Percentiles rank a stretch among this genome's conserved stretches.
phyloP scores from a whole-genome alignment of 2,113 vertebrate species.

The Periophthalmus modestus region DNA sequence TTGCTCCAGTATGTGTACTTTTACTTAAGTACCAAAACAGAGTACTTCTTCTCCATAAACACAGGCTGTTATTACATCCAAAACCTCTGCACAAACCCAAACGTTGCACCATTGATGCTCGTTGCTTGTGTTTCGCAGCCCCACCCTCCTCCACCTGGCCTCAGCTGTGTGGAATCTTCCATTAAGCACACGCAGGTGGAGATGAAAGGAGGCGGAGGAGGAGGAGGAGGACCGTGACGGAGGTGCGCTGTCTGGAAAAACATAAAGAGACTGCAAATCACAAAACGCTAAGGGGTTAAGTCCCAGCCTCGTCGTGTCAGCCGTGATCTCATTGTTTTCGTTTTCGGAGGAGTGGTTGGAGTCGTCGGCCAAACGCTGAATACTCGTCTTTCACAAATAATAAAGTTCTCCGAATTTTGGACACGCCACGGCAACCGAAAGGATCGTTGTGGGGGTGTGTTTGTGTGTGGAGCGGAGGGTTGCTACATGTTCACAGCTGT shows the following conservation, averaged over 20 bases:
- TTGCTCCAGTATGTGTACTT: too few relatives aligned
- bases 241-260: slow-evolving; percentile 4
- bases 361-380: slow-evolving; percentile 51
- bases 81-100: background rate
- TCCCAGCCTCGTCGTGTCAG: slow-evolving; percentile 36
- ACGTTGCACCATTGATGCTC: slow-evolving; percentile 3
- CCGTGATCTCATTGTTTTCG: slow-evolving; percentile 62
- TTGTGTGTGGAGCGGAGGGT: slow-evolving; percentile 40
- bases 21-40: too few relatives aligned
- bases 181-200: slow-evolving; percentile 46
- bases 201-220: slow-evolving; percentile 40
- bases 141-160: slow-evolving; percentile 57
- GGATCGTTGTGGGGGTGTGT: slow-evolving; percentile 31
- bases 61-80: background rate
- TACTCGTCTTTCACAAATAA: slow-evolving; percentile 41
- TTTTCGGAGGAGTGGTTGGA: slow-evolving; percentile 42
- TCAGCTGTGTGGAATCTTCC: slow-evolving; percentile 45
- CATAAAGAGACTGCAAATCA: slow-evolving; percentile 5
- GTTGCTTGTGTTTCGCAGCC: slow-evolving; percentile 32
- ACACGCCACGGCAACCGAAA: slow-evolving; percentile 29
- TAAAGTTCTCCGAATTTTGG: slow-evolving; percentile 16
- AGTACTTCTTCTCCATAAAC: background rate
- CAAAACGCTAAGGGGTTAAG: slow-evolving; percentile 24
- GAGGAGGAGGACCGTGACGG: slow-evolving; percentile 1
- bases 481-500: slow-evolving; percentile 36